Percentiles rank a stretch among this genome's conserved stretches.
Conservation (phyloP, 2,797 vertebrate genomes). For the Antrozous pallidus region DNA sequence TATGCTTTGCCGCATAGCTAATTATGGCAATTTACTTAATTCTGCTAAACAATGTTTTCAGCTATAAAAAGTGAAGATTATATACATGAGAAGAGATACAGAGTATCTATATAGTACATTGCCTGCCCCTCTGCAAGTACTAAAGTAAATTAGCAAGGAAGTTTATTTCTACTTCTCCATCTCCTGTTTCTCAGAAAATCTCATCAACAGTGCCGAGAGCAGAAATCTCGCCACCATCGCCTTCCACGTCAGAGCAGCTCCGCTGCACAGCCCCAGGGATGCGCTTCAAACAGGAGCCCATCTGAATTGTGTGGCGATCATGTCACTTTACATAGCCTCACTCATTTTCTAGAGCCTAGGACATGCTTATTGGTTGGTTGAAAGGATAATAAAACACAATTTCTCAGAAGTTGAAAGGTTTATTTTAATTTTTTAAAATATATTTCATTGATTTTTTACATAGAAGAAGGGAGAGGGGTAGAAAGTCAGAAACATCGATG, state of each 20-base stretch:
- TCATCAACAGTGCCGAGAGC: background rate
- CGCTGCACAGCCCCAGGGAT: background rate
- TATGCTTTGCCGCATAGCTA: background rate
- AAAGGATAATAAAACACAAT: background rate
- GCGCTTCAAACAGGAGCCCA: background rate
- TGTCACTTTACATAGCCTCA: background rate
- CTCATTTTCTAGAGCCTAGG: background rate
- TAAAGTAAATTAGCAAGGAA: background rate
- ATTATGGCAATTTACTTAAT: background rate
- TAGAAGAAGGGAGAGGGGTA: too few relatives aligned
- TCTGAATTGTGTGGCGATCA: background rate
- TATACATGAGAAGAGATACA: background rate
- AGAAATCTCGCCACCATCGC: background rate
- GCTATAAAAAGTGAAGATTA: background rate
- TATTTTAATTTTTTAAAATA: slow-evolving; percentile 4
- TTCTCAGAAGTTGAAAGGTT: slow-evolving; percentile 16
- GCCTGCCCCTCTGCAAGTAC: background rate
- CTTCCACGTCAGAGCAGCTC: background rate
- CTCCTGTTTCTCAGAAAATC: background rate
- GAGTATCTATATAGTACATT: background rate
- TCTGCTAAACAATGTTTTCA: background rate
- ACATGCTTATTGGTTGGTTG: background rate
- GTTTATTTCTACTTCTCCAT: background rate
- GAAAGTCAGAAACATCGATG: too few relatives aligned
- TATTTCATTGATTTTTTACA: too few relatives aligned